Percentiles rank a stretch among this genome's conserved stretches.
Evolutionary conservation across 2,888 invertebrate genomes (phyloP).

Genomic region (Hypercompe scribonia): DNA sequence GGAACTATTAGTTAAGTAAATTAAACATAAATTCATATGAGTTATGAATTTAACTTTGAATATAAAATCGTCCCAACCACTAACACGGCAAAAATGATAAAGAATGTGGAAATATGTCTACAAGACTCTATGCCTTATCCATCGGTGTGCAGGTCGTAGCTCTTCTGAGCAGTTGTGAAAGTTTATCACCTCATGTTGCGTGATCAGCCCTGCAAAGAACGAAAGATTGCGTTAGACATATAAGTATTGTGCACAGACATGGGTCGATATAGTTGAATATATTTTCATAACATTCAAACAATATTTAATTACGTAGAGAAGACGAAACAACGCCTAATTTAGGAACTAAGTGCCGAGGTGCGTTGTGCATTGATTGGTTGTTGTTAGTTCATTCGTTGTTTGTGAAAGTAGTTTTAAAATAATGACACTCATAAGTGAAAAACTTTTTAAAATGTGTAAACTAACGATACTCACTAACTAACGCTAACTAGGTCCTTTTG

Average conservation of each 20-base stretch:
- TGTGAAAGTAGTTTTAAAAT: not conserved
- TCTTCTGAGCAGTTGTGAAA: conserved; percentile 26
- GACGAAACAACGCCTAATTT: too few relatives aligned
- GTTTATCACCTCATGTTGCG: conserved; percentile 43
- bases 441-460: not conserved
- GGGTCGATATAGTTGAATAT: too few relatives aligned
- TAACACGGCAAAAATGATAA: conserved; percentile 48
- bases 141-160: conserved; percentile 42
- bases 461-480: not conserved
- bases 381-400: not conserved
- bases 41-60: not conserved
- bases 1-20: too few relatives aligned
- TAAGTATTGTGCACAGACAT: too few relatives aligned
- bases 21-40: too few relatives aligned
- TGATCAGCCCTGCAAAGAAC: conserved; percentile 46
- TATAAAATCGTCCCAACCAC: conserved; percentile 55
- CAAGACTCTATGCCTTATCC: conserved; percentile 52
- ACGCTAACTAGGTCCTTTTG: not conserved
- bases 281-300: too few relatives aligned
- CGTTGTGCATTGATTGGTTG: too few relatives aligned
- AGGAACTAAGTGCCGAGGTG: too few relatives aligned
- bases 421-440: not conserved
- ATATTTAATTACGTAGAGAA: too few relatives aligned
- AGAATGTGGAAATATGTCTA: conserved; percentile 26
- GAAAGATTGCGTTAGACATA: not conserved